Conservation (phyloP, 2,113 vertebrate species). For the Sialia sialis region DNA sequence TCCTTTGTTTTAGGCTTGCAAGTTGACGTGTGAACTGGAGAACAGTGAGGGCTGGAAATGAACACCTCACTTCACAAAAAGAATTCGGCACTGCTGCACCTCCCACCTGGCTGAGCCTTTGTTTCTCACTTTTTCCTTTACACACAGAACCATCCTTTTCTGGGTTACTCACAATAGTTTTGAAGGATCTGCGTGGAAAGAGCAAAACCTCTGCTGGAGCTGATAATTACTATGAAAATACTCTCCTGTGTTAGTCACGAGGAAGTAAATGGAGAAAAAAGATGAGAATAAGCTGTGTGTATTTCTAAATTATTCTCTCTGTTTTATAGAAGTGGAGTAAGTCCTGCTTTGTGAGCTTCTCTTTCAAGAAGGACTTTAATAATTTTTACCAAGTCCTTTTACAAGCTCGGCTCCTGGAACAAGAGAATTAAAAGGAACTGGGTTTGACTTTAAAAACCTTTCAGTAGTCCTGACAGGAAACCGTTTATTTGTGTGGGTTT, state of each 20-base stretch:
- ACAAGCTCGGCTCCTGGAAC: neutral
- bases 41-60: neutral
- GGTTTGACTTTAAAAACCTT: neutral
- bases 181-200: neutral
- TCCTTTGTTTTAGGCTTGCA: neutral
- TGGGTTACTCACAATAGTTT: neutral
- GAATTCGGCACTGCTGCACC: neutral
- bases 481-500: neutral
- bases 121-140: neutral
- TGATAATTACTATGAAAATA: neutral
- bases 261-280: neutral
- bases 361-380: neutral
- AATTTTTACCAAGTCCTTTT: neutral
- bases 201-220: neutral
- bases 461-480: neutral
- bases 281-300: neutral
- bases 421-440: neutral
- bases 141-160: neutral
- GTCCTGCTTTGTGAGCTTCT: neutral
- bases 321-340: neutral
- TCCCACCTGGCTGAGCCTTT: neutral
- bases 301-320: neutral
- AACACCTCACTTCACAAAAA: conserved; percentile 7
- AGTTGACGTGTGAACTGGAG: neutral
- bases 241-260: neutral